These are phyloP conservation scores for Larimichthys crocea DNA, from an alignment of 2,113 vertebrate genomes.

Conservation along the genomic window DNA sequence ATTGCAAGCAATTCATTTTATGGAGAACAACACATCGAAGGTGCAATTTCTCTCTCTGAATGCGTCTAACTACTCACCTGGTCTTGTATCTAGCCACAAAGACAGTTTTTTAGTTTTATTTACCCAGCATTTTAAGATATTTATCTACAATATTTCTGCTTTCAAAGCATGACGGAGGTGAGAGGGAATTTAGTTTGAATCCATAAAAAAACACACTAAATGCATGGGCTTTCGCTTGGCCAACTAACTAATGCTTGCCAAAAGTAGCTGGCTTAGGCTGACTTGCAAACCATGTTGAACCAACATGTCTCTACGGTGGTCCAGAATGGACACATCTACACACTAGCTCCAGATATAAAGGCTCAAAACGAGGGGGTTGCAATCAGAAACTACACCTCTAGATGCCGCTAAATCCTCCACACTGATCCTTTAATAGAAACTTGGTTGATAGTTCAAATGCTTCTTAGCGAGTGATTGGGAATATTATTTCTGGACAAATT, in stretches of 20 bases:
- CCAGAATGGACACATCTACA: no score
- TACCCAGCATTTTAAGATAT: neutral
- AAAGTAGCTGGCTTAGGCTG: no score
- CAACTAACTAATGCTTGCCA: no score
- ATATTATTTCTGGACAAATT: neutral
- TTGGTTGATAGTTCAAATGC: neutral
- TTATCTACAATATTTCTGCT: neutral
- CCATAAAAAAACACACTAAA: neutral
- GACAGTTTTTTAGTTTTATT: neutral
- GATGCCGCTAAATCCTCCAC: no score
- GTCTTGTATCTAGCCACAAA: neutral
- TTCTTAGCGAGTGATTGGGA: neutral
- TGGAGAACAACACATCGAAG: neutral
- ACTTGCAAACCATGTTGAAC: no score
- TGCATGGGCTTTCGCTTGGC: no score
- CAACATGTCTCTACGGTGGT: no score
- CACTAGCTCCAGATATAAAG: no score
- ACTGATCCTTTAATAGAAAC: neutral
- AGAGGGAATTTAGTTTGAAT: neutral
- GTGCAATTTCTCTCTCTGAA: neutral
- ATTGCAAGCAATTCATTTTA: neutral
- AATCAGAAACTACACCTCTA: no score
- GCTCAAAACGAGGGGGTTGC: no score
- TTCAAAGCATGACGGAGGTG: neutral
- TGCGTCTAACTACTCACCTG: neutral